phyloP scores from a whole-genome alignment of 2,113 vertebrate genomes.

The Trichomycterus rosablanca region DNA sequence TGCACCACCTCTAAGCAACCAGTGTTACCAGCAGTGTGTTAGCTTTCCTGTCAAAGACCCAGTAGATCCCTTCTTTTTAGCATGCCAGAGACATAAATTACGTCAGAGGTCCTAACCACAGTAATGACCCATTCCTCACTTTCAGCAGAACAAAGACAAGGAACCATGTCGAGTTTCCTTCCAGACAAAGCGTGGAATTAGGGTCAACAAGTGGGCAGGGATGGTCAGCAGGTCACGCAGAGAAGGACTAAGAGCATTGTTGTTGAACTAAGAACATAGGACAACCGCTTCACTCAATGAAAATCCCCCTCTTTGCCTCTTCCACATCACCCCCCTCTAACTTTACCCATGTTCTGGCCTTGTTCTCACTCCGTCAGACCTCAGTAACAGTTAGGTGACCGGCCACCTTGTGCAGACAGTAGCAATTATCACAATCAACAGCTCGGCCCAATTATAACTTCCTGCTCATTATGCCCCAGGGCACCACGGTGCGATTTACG shows the following conservation, averaged over 20 bases:
- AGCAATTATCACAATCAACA: conserved; percentile 98
- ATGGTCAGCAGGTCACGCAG: conserved; percentile 48
- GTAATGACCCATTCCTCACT: conserved; percentile 43
- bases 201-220: conserved; percentile 59
- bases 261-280: conserved; percentile 38
- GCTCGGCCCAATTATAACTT: conserved; percentile 97
- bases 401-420: conserved; percentile 80
- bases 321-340: conserved; percentile 32
- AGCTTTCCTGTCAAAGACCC: too few species aligned
- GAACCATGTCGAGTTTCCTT: conserved; percentile 41
- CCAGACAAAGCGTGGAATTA: conserved; percentile 47
- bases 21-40: too few species aligned
- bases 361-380: conserved; percentile 44
- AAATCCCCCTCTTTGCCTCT: conserved; percentile 22
- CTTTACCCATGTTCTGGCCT: conserved; percentile 15
- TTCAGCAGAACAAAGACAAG: conserved; percentile 36
- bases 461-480: conserved; percentile 82
- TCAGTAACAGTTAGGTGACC: conserved; percentile 46
- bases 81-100: conserved; percentile 23
- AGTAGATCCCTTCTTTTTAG: neutral
- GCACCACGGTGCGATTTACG: conserved; percentile 70
- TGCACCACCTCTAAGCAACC: too few species aligned
- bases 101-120: conserved; percentile 28
- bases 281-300: neutral
- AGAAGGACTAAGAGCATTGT: conserved; percentile 47